Conservation (phyloP, 2,888 invertebrate species). For the Venustoraphidia nigricollis region DNA sequence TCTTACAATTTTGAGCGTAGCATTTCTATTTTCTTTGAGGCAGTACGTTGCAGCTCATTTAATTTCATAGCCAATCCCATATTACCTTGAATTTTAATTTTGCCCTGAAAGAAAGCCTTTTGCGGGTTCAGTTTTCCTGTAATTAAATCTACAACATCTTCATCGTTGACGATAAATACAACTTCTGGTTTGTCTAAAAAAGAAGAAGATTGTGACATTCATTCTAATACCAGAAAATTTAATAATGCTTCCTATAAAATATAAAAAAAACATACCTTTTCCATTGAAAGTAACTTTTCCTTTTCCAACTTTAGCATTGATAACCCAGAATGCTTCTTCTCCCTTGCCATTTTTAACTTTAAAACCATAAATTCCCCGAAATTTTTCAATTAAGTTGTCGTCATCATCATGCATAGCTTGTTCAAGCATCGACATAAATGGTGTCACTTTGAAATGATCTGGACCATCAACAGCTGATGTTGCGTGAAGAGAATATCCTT, state of each 20-base stretch:
- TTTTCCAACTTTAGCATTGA: conserved; percentile 80
- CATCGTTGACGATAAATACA: conserved; percentile 76
- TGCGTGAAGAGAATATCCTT: neutral
- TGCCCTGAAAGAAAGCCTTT: conserved; percentile 92
- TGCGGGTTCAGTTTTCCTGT: conserved; percentile 87
- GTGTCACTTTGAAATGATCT: conserved; percentile 62
- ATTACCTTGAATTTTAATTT: conserved; percentile 91
- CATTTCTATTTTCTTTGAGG: conserved; percentile 54
- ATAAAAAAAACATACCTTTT: conserved; percentile 25
- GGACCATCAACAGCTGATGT: neutral
- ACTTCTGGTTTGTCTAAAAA: conserved; percentile 72
- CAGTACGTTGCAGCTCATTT: conserved; percentile 63
- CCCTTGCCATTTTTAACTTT: conserved; percentile 72
- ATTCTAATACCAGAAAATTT: no score
- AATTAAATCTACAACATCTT: conserved; percentile 75
- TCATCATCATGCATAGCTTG: conserved; percentile 66
- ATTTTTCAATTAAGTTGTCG: conserved; percentile 68
- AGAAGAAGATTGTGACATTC: conserved; percentile 6
- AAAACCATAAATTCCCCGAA: conserved; percentile 80
- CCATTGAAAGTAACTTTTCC: conserved; percentile 74
- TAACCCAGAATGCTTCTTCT: conserved; percentile 75
- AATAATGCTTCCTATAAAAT: no score
- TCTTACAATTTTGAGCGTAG: conserved; percentile 60
- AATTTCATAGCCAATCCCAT: conserved; percentile 94
- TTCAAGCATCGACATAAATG: conserved; percentile 67